Evolutionary conservation across 2,113 vertebrate genomes (phyloP).

Genomic region (Ceratotherium simum): DNA sequence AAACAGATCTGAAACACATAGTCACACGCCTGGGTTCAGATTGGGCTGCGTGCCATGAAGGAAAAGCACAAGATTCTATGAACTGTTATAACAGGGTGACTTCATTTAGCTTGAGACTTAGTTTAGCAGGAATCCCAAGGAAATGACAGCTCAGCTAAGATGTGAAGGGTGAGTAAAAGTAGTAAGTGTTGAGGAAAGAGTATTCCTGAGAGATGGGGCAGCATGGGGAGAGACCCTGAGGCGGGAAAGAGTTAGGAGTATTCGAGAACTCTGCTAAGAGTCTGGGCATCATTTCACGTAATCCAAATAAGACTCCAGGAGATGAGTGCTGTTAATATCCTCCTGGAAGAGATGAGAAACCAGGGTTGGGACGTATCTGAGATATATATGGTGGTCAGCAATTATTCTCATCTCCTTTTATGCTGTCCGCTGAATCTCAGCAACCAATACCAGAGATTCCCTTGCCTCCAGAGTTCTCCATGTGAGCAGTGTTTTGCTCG

Average conservation of each 20-base stretch:
- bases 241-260: not conserved
- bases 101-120: not conserved
- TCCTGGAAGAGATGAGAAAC: not conserved
- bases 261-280: not conserved
- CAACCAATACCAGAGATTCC: not conserved
- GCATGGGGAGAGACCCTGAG: not conserved
- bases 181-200: not conserved
- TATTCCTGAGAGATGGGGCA: not conserved
- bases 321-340: not conserved
- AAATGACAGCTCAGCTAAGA: not conserved
- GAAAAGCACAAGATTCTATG: not conserved
- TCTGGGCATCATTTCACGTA: not conserved
- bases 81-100: not conserved
- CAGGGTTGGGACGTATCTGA: not conserved
- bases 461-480: not conserved
- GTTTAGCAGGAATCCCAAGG: not conserved
- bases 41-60: not conserved
- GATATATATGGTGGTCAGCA: not conserved
- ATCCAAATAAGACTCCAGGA: not conserved
- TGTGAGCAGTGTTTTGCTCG: not conserved
- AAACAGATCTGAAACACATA: not conserved
- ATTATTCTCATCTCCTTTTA: not conserved
- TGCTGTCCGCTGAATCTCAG: not conserved
- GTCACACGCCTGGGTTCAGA: not conserved
- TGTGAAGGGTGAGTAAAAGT: not conserved